These are phyloP conservation scores for Chironomus tentans DNA, from an alignment of 2,888 invertebrate species.

Conservation along the genomic window DNA sequence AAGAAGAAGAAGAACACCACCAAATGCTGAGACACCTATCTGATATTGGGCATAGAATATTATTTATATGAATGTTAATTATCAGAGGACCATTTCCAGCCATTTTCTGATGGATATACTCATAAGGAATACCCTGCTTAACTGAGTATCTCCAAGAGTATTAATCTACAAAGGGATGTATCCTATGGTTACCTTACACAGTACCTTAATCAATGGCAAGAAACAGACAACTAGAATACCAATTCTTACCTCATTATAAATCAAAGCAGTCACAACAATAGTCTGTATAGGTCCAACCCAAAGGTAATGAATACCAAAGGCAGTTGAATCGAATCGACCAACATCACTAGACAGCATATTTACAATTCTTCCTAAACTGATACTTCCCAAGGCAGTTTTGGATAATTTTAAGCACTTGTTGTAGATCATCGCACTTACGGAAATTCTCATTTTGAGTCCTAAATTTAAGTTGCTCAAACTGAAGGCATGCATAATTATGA, in stretches of 20 bases:
- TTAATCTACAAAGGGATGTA: too few relatives aligned
- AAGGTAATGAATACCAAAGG: slow-evolving; percentile 55
- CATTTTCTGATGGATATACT: too few relatives aligned
- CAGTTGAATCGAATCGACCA: slow-evolving; percentile 74
- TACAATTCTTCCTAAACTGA: slow-evolving; percentile 42
- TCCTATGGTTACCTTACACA: too few relatives aligned
- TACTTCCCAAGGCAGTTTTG: background rate
- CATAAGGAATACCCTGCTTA: too few relatives aligned
- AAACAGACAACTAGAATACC: too few relatives aligned
- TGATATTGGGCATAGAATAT: slow-evolving; percentile 32
- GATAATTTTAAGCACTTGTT: background rate
- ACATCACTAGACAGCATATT: slow-evolving; percentile 95
- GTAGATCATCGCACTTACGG: background rate
- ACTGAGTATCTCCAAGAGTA: too few relatives aligned
- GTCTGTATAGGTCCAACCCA: slow-evolving; percentile 87
- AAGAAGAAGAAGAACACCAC: slow-evolving; percentile 47
- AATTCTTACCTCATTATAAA: slow-evolving; percentile 55
- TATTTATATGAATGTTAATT: background rate
- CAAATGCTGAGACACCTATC: slow-evolving; percentile 47
- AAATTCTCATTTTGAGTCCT: background rate
- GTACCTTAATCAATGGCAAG: too few relatives aligned
- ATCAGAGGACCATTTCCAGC: slow-evolving; percentile 32
- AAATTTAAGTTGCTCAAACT: background rate
- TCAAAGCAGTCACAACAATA: slow-evolving; percentile 65
- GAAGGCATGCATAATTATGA: background rate